Percentiles rank a stretch among this genome's conserved stretches.
Conservation (phyloP, 2,797 vertebrate genomes). For the Nannoperca obscura region DNA sequence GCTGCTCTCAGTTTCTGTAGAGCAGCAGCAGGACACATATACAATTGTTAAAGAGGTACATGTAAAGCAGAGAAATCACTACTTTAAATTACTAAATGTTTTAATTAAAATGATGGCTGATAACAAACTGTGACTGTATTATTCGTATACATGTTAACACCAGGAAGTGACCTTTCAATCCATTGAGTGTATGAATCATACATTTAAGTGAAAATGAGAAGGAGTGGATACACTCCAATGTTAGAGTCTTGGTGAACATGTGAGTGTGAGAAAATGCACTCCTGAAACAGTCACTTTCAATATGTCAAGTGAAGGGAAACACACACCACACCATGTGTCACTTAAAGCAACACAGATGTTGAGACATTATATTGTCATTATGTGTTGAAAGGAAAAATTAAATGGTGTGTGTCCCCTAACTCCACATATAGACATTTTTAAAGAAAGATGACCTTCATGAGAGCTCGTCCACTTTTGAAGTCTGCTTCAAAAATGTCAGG, state of each 20-base stretch:
- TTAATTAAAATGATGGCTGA: neutral
- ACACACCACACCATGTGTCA: slow-evolving; percentile 5
- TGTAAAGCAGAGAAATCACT: slow-evolving; percentile 2
- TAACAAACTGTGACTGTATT: neutral
- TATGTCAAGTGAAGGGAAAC: slow-evolving; percentile 26
- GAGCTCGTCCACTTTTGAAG: slow-evolving; percentile 73
- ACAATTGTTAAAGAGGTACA: neutral
- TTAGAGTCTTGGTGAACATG: slow-evolving; percentile 36
- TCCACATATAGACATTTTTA: slow-evolving; percentile 24
- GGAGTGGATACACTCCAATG: slow-evolving; percentile 6
- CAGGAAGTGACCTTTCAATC: slow-evolving; percentile 52
- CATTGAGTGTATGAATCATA: slow-evolving; percentile 40
- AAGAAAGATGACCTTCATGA: slow-evolving; percentile 43
- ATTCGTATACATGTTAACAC: slow-evolving; percentile 23
- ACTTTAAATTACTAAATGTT: slow-evolving; percentile 19
- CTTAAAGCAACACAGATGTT: slow-evolving; percentile 14
- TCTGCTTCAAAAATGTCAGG: slow-evolving; percentile 73
- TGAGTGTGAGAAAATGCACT: slow-evolving; percentile 23
- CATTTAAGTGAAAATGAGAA: slow-evolving; percentile 35
- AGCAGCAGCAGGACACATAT: neutral
- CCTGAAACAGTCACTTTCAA: slow-evolving; percentile 45
- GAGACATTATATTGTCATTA: neutral
- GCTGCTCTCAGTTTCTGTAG: slow-evolving; percentile 6
- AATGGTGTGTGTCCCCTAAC: neutral
- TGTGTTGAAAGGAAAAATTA: neutral